These are phyloP conservation scores for Dinothrombium tinctorium DNA, from an alignment of 1,140 invertebrate species.

Conservation along the genomic window DNA sequence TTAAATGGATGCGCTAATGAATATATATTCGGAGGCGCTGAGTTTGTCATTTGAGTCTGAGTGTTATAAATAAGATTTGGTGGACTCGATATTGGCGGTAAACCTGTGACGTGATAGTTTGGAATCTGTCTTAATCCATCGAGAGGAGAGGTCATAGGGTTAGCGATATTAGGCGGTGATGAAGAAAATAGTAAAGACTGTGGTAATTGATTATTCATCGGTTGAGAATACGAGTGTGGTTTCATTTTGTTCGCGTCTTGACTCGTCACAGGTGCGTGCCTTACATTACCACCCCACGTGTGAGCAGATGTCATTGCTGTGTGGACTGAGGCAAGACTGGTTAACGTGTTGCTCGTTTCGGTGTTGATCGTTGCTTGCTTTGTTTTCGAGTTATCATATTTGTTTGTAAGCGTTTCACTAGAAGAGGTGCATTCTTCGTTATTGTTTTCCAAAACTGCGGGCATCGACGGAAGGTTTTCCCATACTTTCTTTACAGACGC, in stretches of 20 bases:
- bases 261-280: not conserved
- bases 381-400: not conserved
- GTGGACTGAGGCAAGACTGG: not conserved
- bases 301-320: not conserved
- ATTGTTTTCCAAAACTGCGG: constrained; percentile 34
- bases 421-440: no score
- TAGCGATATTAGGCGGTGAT: constrained; percentile 7
- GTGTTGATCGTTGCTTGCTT: not conserved
- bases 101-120: constrained; percentile 35
- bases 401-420: not conserved
- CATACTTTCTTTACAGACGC: constrained; percentile 77
- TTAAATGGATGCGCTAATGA: constrained; percentile 14
- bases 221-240: not conserved
- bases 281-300: not conserved
- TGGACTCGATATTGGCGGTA: constrained; percentile 55
- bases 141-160: constrained; percentile 7
- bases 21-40: not conserved
- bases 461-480: constrained; percentile 40
- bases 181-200: constrained; percentile 7
- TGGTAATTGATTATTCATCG: not conserved
- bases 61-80: constrained; percentile 50
- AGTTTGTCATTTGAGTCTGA: constrained; percentile 21
- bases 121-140: constrained; percentile 9
- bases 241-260: constrained; percentile 5
- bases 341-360: not conserved